phyloP scores from a whole-genome alignment of 2,113 vertebrate genomes.

The Leuciscus idus region DNA sequence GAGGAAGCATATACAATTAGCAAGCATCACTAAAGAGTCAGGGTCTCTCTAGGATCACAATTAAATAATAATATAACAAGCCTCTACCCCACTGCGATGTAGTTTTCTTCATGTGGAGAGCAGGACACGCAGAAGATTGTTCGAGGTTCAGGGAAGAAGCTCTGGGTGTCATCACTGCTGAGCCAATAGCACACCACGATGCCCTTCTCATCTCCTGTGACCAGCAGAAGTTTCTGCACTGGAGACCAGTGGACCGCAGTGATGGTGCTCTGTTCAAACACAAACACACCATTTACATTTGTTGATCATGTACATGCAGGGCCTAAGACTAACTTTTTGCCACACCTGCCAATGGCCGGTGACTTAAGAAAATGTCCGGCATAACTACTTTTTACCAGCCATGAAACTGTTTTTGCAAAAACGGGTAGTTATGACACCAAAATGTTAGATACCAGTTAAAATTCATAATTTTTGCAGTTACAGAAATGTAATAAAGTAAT shows the following conservation, averaged over 20 bases:
- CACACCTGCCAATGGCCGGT: no score
- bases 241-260: constrained; percentile 92
- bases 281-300: not conserved
- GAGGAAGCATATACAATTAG: not conserved
- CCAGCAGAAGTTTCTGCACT: constrained; percentile 85
- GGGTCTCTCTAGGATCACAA: not conserved
- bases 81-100: constrained; percentile 88
- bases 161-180: constrained; percentile 84
- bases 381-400: no score
- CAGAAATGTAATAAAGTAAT: no score
- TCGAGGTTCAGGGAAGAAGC: constrained; percentile 90
- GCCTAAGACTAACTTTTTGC: no score
- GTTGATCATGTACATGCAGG: not conserved
- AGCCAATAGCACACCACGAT: constrained; percentile 88
- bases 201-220: constrained; percentile 94
- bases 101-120: constrained; percentile 89
- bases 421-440: no score
- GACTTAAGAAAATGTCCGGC: no score
- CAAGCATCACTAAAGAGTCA: not conserved
- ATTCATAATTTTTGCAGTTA: no score
- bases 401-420: no score
- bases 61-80: not conserved
- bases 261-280: constrained; percentile 76
- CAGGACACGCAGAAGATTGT: constrained; percentile 91
- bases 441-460: no score